phyloP scores from a whole-genome alignment of 2,113 vertebrate species.

The Dolichotis patagonum region DNA sequence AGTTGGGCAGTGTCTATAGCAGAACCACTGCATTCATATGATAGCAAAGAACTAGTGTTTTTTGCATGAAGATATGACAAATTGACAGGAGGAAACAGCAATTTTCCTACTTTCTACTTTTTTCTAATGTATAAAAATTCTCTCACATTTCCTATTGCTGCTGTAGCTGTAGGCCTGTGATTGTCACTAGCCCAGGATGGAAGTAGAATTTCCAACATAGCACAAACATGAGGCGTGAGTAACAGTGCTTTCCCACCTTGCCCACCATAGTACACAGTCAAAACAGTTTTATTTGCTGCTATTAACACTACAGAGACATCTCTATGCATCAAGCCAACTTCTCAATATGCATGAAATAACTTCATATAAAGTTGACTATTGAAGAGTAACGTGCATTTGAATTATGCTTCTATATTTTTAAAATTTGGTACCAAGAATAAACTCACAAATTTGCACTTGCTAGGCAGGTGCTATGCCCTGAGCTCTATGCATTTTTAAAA shows the following conservation, averaged over 20 bases:
- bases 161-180: slow-evolving; percentile 25
- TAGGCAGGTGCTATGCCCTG: too few relatives aligned
- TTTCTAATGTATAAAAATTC: slow-evolving; percentile 81
- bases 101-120: slow-evolving; percentile 48
- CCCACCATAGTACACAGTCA: slow-evolving; percentile 68
- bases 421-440: too few relatives aligned
- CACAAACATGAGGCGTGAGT: slow-evolving; percentile 56
- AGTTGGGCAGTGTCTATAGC: not conserved
- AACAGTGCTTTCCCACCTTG: slow-evolving; percentile 44
- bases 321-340: slow-evolving; percentile 76
- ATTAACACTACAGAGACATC: slow-evolving; percentile 64
- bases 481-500: not conserved
- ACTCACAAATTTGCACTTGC: too few relatives aligned
- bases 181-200: slow-evolving; percentile 73
- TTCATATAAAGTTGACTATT: slow-evolving; percentile 58
- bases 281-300: slow-evolving; percentile 58
- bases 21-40: not conserved
- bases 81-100: slow-evolving; percentile 35
- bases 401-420: slow-evolving; percentile 26
- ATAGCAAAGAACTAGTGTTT: not conserved
- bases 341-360: slow-evolving; percentile 60
- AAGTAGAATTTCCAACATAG: slow-evolving; percentile 66
- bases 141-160: slow-evolving; percentile 68
- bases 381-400: slow-evolving; percentile 21
- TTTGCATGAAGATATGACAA: slow-evolving; percentile 39